Percentiles rank a stretch among this genome's conserved stretches.
phyloP scores from a whole-genome alignment of 2,113 vertebrate species.

The Larimichthys polyactis region DNA sequence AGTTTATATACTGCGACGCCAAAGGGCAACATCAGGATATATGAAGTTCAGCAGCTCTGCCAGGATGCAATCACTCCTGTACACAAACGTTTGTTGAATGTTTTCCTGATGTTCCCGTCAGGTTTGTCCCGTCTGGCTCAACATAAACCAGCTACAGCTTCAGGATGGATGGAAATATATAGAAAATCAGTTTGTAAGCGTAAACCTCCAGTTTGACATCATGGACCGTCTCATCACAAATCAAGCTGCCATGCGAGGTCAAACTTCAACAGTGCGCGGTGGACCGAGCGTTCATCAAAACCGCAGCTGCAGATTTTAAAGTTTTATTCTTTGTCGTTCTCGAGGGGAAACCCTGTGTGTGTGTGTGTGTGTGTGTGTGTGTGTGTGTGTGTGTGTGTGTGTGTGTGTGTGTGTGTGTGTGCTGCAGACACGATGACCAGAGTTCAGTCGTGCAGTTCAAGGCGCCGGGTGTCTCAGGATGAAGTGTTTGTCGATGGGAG shows the following conservation, averaged over 20 bases:
- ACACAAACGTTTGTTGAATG: not conserved
- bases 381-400: too few relatives aligned
- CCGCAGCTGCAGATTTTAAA: constrained; percentile 51
- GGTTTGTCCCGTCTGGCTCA: not conserved
- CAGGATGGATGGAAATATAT: too few relatives aligned
- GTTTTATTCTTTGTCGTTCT: constrained; percentile 19
- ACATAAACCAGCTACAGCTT: too few relatives aligned
- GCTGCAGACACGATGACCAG: constrained; percentile 55
- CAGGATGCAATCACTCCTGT: not conserved
- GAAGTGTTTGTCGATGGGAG: constrained; percentile 49
- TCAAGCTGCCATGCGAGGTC: too few relatives aligned
- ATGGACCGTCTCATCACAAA: too few relatives aligned
- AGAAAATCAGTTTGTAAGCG: too few relatives aligned
- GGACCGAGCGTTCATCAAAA: not conserved
- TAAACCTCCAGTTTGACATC: too few relatives aligned
- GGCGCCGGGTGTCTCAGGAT: constrained; percentile 49
- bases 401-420: not conserved
- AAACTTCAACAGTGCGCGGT: too few relatives aligned
- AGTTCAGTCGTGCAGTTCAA: constrained; percentile 57
- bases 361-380: not conserved
- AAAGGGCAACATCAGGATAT: not conserved
- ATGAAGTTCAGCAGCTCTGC: not conserved
- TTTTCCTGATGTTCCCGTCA: constrained; percentile 7
- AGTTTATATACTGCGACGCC: not conserved
- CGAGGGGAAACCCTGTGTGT: not conserved